Evolutionary conservation across 2,797 vertebrate genomes (phyloP).

Genomic region (Manis crassicaudata): DNA sequence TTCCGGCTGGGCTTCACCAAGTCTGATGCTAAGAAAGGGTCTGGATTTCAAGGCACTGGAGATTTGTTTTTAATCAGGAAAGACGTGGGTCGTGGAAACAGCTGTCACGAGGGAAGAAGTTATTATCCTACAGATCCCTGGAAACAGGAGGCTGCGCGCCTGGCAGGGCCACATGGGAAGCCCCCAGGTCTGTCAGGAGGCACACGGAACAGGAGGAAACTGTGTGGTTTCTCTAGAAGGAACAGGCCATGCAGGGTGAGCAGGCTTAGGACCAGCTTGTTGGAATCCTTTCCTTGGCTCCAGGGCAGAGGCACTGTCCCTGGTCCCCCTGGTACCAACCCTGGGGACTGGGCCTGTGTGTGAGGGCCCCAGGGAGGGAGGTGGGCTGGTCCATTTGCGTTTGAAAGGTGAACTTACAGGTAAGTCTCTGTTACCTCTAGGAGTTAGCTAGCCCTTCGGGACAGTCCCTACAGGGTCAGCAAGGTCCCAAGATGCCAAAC

Average conservation of each 20-base stretch:
- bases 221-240: background rate
- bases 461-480: background rate
- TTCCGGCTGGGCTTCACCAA: background rate
- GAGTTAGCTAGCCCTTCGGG: background rate
- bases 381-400: background rate
- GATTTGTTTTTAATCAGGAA: background rate
- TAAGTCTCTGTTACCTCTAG: background rate
- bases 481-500: background rate
- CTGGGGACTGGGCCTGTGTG: background rate
- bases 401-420: background rate
- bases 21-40: background rate
- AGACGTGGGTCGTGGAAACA: background rate
- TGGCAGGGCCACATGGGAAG: accelerated
- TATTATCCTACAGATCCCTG: background rate
- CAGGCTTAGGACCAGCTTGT: background rate
- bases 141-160: background rate
- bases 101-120: background rate
- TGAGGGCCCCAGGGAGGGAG: background rate
- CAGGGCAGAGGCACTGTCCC: background rate
- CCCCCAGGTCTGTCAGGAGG: background rate
- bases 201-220: background rate
- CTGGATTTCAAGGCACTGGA: too few species aligned
- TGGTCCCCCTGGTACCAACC: background rate
- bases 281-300: background rate
- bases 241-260: background rate